Evolutionary conservation across 2,888 invertebrate species (phyloP), one percentile per base, ranked within the genome.

Genomic region (Polydrusus pterygomalis): DNA sequence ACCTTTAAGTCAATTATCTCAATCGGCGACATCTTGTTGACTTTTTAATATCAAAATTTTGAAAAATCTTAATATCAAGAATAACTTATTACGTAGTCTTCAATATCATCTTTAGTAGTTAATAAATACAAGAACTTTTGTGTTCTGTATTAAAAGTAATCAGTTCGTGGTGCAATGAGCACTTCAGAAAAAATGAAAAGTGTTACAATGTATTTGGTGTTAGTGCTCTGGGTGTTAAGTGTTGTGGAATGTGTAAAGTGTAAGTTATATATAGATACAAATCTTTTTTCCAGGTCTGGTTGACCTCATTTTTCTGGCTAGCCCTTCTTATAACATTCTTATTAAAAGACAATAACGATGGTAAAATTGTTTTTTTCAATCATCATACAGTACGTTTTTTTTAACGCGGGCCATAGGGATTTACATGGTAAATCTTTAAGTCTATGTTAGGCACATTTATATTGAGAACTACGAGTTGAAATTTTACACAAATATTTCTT

Each of bases 241-340:
- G 11, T 38, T 62, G 62, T 49, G 8, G 70, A 70, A 70, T 62
- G 70, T 43, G 20, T 34, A 30, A 62, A 63, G 38, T n/a, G 70
- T 70, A 70, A 70, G 70, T 70, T 56, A 34, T 25, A 5, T 25
- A 1, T 25, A 25, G 1, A 25, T 25, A 25, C 25, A 25, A 25
- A 5, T 1, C 5, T 1, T 25, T 25, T 25, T 25, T 25, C n/a
- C n/a, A n/a, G n/a, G n/a, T n/a, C n/a, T n/a, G n/a, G n/a, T n/a
- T n/a, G n/a, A n/a, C n/a, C n/a, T n/a, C n/a, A n/a, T n/a, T n/a
- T n/a, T n/a, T n/a, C n/a, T n/a, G n/a, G n/a, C n/a, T n/a, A n/a
- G n/a, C n/a, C n/a, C n/a, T n/a, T n/a, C n/a, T n/a, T n/a, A n/a
- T n/a, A n/a, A n/a, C n/a, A n/a, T n/a, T n/a, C n/a, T n/a, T n/a